Percentiles rank a stretch among this genome's conserved stretches.
Conservation (phyloP, 2,797 vertebrate species). For the Loris lydekkerianus region DNA sequence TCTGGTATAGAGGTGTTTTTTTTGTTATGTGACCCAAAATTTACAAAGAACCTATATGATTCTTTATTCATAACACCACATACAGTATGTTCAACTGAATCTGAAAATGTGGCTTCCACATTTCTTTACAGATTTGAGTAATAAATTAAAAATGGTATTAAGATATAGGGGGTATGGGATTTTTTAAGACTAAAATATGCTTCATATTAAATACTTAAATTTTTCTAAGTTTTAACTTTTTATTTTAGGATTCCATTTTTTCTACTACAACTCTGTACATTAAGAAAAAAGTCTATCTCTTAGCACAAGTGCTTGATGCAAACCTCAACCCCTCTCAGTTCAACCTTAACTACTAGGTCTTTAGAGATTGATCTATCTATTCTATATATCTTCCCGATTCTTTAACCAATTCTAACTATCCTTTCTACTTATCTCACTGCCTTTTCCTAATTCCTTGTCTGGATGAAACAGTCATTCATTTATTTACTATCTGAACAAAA, state of each 20-base stretch:
- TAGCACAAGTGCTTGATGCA: neutral
- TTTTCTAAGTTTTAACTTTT: constrained; percentile 44
- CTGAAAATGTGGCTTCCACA: constrained; percentile 30
- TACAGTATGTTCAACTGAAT: neutral
- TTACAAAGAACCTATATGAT: constrained; percentile 20
- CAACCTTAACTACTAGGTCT: neutral
- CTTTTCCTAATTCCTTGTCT: neutral
- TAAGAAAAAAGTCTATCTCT: neutral
- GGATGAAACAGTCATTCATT: neutral
- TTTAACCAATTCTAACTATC: neutral
- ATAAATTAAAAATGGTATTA: constrained; percentile 11
- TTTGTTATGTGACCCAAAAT: constrained; percentile 50
- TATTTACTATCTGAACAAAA: neutral
- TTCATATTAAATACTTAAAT: neutral
- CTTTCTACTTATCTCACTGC: neutral
- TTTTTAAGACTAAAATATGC: neutral
- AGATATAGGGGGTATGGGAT: neutral
- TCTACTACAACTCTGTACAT: neutral
- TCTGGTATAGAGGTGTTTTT: neutral
- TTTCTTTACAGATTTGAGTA: constrained; percentile 35
- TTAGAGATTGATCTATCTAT: neutral
- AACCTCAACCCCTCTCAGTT: neutral
- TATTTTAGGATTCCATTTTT: constrained; percentile 42
- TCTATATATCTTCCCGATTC: neutral
- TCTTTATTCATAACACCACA: constrained; percentile 46